These are phyloP conservation scores for Natator depressus DNA, from an alignment of 2,113 vertebrate species.

Conservation along the genomic window DNA sequence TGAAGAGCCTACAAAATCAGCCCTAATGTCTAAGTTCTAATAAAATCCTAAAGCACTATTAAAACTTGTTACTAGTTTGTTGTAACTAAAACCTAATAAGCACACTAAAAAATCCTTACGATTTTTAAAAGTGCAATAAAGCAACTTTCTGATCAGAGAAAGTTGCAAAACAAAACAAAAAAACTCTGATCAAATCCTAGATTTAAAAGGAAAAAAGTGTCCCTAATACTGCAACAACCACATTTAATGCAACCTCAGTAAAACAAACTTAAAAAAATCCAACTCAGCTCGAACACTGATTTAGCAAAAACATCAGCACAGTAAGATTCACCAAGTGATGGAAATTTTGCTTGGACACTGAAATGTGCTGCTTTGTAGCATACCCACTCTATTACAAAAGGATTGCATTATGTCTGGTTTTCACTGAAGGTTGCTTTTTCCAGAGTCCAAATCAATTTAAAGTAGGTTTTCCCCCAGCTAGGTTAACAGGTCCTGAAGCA, in stretches of 20 bases:
- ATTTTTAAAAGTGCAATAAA: slow-evolving; percentile 4
- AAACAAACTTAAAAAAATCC: neutral
- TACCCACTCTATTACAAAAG: neutral
- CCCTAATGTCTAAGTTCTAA: neutral
- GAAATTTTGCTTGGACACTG: neutral
- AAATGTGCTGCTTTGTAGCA: neutral
- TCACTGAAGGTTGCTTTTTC: neutral
- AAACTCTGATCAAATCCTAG: neutral
- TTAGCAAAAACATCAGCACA: neutral
- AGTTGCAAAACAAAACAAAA: neutral
- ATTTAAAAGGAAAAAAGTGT: neutral
- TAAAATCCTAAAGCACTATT: neutral
- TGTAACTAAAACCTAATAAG: neutral
- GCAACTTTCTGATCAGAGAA: neutral
- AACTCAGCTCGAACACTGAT: neutral
- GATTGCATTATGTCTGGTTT: neutral
- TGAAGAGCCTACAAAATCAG: neutral
- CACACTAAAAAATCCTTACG: neutral
- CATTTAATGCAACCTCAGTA: neutral
- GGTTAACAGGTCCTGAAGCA: neutral
- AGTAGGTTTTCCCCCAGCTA: neutral
- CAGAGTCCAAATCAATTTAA: neutral
- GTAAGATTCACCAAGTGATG: neutral
- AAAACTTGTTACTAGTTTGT: neutral
- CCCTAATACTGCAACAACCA: neutral